These are phyloP conservation scores for Myotis myotis DNA, from an alignment of 2,797 vertebrate species.

Conservation along the genomic window DNA sequence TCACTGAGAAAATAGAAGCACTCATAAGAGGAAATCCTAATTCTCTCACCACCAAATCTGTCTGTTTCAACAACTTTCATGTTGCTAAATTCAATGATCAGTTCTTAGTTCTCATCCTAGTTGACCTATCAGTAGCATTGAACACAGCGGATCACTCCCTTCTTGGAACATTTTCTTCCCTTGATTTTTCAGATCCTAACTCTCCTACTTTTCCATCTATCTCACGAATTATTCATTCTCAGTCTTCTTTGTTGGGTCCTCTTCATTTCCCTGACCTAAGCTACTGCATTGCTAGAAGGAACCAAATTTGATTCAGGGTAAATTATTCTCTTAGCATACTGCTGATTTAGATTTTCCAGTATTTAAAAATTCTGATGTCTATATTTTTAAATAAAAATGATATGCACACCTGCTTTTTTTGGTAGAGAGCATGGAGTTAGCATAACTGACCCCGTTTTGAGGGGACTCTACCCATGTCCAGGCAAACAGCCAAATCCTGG, in stretches of 20 bases:
- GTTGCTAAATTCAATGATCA: background rate
- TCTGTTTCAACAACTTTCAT: background rate
- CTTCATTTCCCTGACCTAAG: background rate
- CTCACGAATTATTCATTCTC: background rate
- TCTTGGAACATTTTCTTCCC: slow-evolving; percentile 1
- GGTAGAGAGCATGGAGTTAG: background rate
- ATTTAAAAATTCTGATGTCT: slow-evolving; percentile 13
- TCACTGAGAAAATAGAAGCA: slow-evolving; percentile 3
- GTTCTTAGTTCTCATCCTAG: background rate
- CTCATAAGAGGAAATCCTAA: background rate
- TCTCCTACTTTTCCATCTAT: background rate
- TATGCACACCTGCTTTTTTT: background rate
- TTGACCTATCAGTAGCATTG: background rate
- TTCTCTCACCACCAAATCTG: background rate
- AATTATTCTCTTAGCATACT: background rate
- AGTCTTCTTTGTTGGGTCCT: background rate
- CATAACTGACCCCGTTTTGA: background rate
- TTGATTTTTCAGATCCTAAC: slow-evolving; percentile 12
- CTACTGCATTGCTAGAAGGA: background rate
- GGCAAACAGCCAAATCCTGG: background rate
- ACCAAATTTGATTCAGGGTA: background rate
- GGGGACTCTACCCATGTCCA: background rate
- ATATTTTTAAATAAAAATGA: background rate
- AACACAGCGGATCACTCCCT: background rate
- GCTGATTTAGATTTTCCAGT: background rate